These are phyloP conservation scores for Butorides virescens DNA, from an alignment of 2,113 vertebrate genomes.

Conservation along the genomic window DNA sequence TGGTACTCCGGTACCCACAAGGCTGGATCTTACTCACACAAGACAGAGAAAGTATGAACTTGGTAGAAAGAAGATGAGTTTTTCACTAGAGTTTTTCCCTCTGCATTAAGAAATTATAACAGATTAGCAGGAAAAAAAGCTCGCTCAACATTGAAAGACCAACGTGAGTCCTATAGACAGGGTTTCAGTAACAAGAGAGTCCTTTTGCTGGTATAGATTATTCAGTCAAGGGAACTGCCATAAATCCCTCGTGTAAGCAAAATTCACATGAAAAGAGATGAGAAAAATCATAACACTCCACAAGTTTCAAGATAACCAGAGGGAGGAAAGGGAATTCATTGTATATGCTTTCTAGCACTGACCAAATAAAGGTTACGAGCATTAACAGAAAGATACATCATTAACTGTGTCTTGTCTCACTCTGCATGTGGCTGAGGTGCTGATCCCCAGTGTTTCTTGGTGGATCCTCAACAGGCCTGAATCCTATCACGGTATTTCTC, in stretches of 20 bases:
- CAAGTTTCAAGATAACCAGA: background rate
- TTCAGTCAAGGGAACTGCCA: background rate
- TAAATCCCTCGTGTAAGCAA: background rate
- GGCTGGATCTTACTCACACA: background rate
- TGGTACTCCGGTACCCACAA: background rate
- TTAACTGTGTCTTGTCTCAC: constrained; percentile 59
- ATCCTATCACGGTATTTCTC: background rate
- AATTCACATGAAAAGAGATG: background rate
- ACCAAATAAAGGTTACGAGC: constrained; percentile 52
- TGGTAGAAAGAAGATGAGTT: background rate
- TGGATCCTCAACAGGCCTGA: background rate
- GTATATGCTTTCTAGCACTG: constrained; percentile 38
- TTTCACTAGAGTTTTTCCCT: background rate
- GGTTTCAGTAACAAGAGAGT: constrained; percentile 5
- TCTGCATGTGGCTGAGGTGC: background rate
- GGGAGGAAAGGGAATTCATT: constrained; percentile 61
- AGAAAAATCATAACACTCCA: background rate
- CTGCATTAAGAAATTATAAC: background rate
- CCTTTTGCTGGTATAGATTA: background rate
- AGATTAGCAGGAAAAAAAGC: background rate
- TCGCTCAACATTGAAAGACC: background rate
- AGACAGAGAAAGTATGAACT: background rate
- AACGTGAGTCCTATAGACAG: background rate
- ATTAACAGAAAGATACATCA: constrained; percentile 25
- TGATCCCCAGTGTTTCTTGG: background rate